Evolutionary conservation across 1,140 invertebrate genomes (phyloP).

Genomic region (Scaptomyza hsui): DNA sequence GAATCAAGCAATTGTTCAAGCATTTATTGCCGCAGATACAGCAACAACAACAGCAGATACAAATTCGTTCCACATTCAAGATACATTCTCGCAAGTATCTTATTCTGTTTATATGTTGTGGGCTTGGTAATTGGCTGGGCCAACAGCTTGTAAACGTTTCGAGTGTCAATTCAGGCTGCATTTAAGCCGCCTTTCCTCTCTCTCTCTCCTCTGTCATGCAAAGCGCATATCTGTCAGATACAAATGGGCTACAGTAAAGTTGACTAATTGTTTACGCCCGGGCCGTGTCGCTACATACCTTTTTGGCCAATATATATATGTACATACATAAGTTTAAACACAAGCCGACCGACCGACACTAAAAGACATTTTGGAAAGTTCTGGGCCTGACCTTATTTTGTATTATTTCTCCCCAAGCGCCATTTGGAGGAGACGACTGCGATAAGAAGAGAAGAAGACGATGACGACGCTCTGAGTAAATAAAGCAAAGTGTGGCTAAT

Average conservation of each 20-base stretch:
- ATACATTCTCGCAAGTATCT: slow-evolving; percentile 49
- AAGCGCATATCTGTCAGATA: slow-evolving; percentile 61
- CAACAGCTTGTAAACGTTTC: slow-evolving; percentile 57
- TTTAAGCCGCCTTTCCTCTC: slow-evolving; percentile 41
- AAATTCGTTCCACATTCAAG: slow-evolving; percentile 25
- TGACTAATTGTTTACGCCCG: slow-evolving; percentile 75
- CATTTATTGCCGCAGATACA: slow-evolving; percentile 34
- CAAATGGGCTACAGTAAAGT: slow-evolving; percentile 63
- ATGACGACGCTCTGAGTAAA: slow-evolving; percentile 51
- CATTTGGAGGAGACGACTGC: slow-evolving; percentile 29
- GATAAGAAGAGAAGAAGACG: slow-evolving; percentile 20
- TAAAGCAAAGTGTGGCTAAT: slow-evolving; percentile 68
- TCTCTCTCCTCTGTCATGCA: slow-evolving; percentile 37
- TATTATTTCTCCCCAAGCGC: slow-evolving; percentile 41
- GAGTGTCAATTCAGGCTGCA: slow-evolving; percentile 53
- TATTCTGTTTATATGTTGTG: slow-evolving; percentile 50
- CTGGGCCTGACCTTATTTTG: slow-evolving; percentile 71
- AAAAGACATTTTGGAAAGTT: slow-evolving; percentile 70
- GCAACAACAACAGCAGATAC: slow-evolving; percentile 6
- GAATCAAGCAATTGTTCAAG: slow-evolving; percentile 54
- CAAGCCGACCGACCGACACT: slow-evolving; percentile 15
- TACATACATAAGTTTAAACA: slow-evolving; percentile 13
- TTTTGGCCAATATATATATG: no score
- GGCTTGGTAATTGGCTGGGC: slow-evolving; percentile 69
- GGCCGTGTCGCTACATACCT: slow-evolving; percentile 14